Percentiles rank a stretch among this genome's conserved stretches.
These are phyloP conservation scores for Phyllostomus discolor DNA, from an alignment of 2,113 vertebrate species.

Conservation along the genomic window DNA sequence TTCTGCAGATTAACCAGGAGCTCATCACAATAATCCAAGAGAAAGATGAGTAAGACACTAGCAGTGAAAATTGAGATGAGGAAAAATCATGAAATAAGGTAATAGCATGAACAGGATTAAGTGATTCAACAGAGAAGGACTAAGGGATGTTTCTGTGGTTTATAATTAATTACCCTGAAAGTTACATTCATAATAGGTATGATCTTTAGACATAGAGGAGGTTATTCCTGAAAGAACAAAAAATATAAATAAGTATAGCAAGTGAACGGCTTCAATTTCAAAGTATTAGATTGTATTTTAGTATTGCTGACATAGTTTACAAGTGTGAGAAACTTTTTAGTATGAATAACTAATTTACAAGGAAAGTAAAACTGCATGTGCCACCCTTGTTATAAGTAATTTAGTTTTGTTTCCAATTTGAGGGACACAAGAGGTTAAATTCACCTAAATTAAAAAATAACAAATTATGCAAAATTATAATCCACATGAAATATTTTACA, in stretches of 20 bases:
- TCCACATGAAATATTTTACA: not conserved
- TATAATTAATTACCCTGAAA: not conserved
- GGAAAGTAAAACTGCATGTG: not conserved
- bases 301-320: not conserved
- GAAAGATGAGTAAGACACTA: not conserved
- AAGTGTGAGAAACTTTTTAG: not conserved
- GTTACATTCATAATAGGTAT: not conserved
- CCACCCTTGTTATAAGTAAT: not conserved
- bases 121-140: not conserved
- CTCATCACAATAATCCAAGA: not conserved
- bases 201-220: not conserved
- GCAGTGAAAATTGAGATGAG: not conserved
- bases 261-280: not conserved
- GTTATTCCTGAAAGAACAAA: not conserved
- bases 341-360: not conserved
- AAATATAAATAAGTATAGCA: not conserved
- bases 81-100: not conserved
- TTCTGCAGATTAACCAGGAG: not conserved
- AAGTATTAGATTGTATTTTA: slow-evolving; percentile 13
- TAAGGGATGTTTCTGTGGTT: not conserved
- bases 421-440: not conserved
- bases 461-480: not conserved
- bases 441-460: not conserved
- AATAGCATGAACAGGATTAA: not conserved
- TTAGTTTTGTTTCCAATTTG: not conserved